Conservation (phyloP, 2,113 vertebrate species). For the Alligator sinensis region DNA sequence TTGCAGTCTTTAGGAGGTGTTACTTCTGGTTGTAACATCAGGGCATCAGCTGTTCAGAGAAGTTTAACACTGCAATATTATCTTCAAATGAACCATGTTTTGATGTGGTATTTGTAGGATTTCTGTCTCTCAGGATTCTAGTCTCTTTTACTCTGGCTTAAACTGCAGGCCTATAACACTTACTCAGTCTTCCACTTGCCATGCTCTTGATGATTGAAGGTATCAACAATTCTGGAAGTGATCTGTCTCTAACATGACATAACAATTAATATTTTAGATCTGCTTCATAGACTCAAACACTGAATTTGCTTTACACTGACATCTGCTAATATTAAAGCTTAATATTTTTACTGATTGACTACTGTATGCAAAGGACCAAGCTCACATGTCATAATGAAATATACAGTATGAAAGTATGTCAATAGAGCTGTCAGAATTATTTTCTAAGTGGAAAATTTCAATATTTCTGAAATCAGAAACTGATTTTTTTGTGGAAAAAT, state of each 20-base stretch:
- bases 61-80: background rate
- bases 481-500: background rate
- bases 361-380: background rate
- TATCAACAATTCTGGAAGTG: background rate
- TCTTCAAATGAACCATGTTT: background rate
- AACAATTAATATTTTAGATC: background rate
- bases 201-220: background rate
- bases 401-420: background rate
- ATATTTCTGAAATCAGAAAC: background rate
- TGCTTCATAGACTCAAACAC: background rate
- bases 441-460: background rate
- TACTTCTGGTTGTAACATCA: background rate
- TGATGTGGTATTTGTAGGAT: background rate
- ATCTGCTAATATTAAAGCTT: background rate
- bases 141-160: background rate
- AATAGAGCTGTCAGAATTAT: background rate
- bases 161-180: background rate
- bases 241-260: background rate
- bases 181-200: background rate
- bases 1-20: background rate
- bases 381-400: background rate
- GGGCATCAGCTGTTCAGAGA: background rate
- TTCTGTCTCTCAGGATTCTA: background rate
- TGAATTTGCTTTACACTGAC: background rate
- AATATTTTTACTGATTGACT: background rate